Conservation (phyloP, 2,888 invertebrate genomes). For the Petrolisthes cinctipes region DNA sequence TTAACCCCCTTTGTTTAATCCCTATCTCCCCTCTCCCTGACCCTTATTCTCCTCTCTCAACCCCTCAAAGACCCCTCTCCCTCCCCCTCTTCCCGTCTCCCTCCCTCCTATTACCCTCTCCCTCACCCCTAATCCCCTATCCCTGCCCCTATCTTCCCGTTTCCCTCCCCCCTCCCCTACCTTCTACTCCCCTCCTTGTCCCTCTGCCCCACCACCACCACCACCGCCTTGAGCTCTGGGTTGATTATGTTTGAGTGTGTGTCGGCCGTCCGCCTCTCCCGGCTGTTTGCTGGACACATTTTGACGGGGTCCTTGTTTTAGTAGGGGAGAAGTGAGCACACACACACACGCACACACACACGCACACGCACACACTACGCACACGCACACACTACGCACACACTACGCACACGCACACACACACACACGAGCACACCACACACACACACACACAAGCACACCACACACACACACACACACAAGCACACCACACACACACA, state of each 20-base stretch:
- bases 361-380: no score
- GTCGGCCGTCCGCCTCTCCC: constrained; percentile 3
- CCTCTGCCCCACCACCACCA: background rate
- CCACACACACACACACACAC: no score
- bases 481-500: no score
- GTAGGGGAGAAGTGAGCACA: no score
- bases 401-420: no score
- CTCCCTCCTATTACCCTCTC: background rate
- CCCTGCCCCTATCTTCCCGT: background rate
- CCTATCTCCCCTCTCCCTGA: background rate
- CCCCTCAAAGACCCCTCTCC: background rate
- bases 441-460: no score
- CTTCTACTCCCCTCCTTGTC: background rate
- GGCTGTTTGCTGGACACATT: constrained; percentile 39
- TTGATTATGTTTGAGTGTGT: constrained; percentile 42
- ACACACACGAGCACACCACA: no score
- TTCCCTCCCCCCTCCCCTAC: background rate
- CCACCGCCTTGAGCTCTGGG: constrained; percentile 26
- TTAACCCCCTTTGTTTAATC: background rate
- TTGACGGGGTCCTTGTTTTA: background rate
- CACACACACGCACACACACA: no score
- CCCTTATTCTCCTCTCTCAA: background rate
- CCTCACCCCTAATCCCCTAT: background rate
- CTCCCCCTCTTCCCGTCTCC: background rate
- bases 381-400: no score